phyloP scores from a whole-genome alignment of 2,113 vertebrate genomes.

The Nymphicus hollandicus region DNA sequence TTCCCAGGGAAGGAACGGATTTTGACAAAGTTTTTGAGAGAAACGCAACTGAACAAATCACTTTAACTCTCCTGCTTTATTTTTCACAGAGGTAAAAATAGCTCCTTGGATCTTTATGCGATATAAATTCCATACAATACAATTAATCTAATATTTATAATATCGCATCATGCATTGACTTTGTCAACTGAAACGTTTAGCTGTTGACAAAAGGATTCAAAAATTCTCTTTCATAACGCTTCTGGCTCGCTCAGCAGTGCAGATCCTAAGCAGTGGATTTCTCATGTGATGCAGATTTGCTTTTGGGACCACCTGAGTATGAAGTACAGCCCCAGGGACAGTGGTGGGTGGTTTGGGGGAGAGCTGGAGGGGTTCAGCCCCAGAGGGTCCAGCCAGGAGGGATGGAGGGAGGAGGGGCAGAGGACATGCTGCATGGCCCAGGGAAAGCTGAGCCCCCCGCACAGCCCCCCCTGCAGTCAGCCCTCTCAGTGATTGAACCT shows the following conservation, averaged over 20 bases:
- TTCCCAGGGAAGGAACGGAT: neutral
- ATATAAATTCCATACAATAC: conserved; percentile 18
- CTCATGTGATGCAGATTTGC: neutral
- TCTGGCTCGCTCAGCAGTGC: fast-evolving
- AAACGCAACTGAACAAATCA: conserved; percentile 48
- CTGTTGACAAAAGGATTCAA: conserved; percentile 42
- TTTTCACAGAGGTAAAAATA: conserved; percentile 45
- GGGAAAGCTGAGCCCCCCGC: neutral
- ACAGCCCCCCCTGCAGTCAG: fast-evolving
- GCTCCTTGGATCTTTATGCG: conserved; percentile 29
- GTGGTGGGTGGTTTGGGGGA: neutral
- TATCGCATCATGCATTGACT: neutral
- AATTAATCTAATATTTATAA: conserved; percentile 65
- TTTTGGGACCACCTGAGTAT: neutral
- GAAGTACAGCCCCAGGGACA: neutral
- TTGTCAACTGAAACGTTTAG: conserved; percentile 34
- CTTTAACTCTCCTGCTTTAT: conserved; percentile 42
- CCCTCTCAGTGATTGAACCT: neutral
- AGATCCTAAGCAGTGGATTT: fast-evolving
- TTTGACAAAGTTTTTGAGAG: conserved; percentile 46
- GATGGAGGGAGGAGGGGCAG: neutral
- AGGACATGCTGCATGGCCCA: neutral
- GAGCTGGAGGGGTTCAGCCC: neutral
- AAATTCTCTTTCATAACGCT: conserved; percentile 41
- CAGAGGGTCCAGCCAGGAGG: fast-evolving